Conservation (phyloP, 2,113 vertebrate genomes). For the Pitta sordida region DNA sequence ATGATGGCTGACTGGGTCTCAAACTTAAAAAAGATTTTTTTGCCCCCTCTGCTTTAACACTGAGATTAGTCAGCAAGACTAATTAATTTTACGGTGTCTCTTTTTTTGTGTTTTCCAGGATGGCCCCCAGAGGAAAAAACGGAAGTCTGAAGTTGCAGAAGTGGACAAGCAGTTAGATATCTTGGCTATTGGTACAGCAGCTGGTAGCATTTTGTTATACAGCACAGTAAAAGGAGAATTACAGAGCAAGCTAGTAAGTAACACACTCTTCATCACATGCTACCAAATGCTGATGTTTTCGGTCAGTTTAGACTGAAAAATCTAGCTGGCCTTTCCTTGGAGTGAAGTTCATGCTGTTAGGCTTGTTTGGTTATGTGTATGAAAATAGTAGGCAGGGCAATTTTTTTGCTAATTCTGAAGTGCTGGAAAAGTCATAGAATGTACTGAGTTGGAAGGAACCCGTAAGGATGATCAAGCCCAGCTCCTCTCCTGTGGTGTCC, state of each 20-base stretch:
- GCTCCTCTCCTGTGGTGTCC: rapidly evolving
- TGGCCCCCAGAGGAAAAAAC: conserved; percentile 92
- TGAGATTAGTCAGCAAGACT: neutral
- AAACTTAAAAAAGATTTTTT: neutral
- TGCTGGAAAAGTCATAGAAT: neutral
- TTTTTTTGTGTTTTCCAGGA: conserved; percentile 73
- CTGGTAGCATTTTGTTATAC: conserved; percentile 93
- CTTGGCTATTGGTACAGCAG: conserved; percentile 93
- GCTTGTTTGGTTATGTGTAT: neutral
- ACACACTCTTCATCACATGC: neutral
- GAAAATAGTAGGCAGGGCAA: neutral
- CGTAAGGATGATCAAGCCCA: neutral
- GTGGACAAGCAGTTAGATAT: conserved; percentile 83
- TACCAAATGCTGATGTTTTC: neutral
- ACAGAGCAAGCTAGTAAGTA: conserved; percentile 91
- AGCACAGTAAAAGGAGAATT: conserved; percentile 91
- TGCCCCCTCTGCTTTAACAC: neutral
- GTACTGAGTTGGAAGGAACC: neutral
- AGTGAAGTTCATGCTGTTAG: neutral
- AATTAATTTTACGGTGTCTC: neutral
- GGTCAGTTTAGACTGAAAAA: neutral
- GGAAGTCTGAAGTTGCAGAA: conserved; percentile 86
- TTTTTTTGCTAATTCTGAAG: neutral
- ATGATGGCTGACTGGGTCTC: neutral
- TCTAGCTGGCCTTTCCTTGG: neutral